Base-by-base conservation (phyloP, 2,888 invertebrate genomes). In the Acleris cristana region DNA sequence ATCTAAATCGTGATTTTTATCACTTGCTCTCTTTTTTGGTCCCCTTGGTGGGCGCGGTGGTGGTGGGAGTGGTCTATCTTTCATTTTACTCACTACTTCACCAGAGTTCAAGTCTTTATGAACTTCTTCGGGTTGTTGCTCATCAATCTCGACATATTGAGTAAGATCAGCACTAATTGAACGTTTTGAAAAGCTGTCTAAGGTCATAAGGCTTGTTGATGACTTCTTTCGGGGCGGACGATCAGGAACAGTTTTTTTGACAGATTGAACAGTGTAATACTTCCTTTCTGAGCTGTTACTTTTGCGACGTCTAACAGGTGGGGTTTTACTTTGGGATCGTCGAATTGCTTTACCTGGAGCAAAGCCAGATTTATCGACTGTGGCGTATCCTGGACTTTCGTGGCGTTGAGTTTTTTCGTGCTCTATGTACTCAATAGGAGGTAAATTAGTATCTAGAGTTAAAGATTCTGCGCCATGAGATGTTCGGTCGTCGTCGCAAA, bases 41-140 rank as follows among this genome's bases (percentile, higher is more conserved):
- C 93, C 94, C 71, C 97, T 94, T 0, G 97, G 97, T 48, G 97
- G 97, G 67, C 97, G 92, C 2, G 98, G 98, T 0, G 98, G 98
- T 5, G 98, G 95, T 1, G 98, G 98, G 72, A 98, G 85, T 0
- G 98, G 98, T 71, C 98, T 94, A 74, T 96, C 95, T 87, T 96
- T 96, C 95, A 98, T 97, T 90, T 96, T 97, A 77, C 95, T 96
- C 2, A 97, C 93, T 53, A 97, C 93, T 70, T 95, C 96, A 10
- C 96, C 96, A 21, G 96, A 96, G 70, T 96, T 95, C 56, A 97
- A 87, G 77, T 95, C 94, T 75, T 95, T 94, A 58, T 94, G 93
- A 71, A 89, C 81, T 69, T 94, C 94, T 76, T 94, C 95, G 72
- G 94, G 93, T 65, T 94, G 90, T 2, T 91, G 89, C 71, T 93